A percentile compares a stretch with the other conserved stretches of the same genome.
Evolutionary conservation across 2,113 vertebrate species (phyloP).

Genomic region (Anolis carolinensis): DNA sequence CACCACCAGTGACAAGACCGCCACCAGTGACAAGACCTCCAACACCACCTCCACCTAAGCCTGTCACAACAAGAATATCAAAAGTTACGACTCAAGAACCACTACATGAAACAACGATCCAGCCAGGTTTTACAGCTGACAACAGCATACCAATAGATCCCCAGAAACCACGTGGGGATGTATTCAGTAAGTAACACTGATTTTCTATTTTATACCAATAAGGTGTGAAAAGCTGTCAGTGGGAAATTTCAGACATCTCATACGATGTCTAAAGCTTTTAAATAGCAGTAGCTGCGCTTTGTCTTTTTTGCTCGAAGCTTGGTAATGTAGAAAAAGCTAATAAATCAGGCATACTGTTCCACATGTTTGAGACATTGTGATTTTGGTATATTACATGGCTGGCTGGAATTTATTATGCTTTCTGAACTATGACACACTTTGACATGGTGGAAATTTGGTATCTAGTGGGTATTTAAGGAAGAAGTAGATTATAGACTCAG

Average conservation of each 20-base stretch:
- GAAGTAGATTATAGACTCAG: not conserved
- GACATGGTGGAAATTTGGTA: not conserved
- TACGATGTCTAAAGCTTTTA: not conserved
- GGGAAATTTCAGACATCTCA: not conserved
- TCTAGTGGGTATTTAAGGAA: not conserved
- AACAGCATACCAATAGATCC: slow-evolving; percentile 89
- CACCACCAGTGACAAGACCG: slow-evolving; percentile 35
- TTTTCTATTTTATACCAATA: not conserved
- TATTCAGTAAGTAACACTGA: slow-evolving; percentile 88
- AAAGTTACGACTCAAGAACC: slow-evolving; percentile 48
- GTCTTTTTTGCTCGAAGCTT: not conserved
- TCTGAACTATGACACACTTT: not conserved
- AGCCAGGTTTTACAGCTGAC: slow-evolving; percentile 75
- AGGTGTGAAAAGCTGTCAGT: not conserved
- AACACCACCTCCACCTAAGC: slow-evolving; percentile 27
- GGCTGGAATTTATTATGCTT: not conserved
- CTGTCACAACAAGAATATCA: slow-evolving; percentile 40
- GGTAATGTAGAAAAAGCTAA: not conserved
- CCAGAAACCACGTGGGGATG: slow-evolving; percentile 93
- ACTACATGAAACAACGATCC: slow-evolving; percentile 52
- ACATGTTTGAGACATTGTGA: not conserved
- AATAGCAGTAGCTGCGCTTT: not conserved
- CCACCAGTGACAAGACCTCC: slow-evolving; percentile 34
- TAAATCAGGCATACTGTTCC: not conserved
- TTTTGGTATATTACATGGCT: not conserved